Base-by-base conservation (phyloP, 2,113 vertebrate genomes). In the Ellobius talpinus region DNA sequence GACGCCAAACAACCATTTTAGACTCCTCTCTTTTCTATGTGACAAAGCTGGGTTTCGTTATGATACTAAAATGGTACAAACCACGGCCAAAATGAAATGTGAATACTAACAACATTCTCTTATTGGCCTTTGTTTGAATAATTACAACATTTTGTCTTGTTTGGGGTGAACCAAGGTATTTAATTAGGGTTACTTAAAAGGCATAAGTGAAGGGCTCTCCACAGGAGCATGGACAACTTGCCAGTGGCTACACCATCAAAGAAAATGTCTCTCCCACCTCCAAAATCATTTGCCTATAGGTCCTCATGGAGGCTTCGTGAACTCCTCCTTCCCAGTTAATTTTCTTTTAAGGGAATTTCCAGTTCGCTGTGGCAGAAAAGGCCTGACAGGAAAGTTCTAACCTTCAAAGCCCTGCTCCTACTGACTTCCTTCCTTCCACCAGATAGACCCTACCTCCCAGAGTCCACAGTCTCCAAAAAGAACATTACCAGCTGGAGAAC, bases 1-100 rank as follows among this genome's bases (percentile, higher is more conserved):
- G 39, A 92, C 21, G n/a, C 33, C 9, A 89, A 63, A 55, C 1
- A 68, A 68, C 29, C 55, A 39, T 58, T 89, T 88, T 61, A 39
- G 50, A 72, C 11, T 76, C 1, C 8, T 26, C 29, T 13, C n/a
- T 74, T 72, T 92, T 58, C 39, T 61, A 50, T 24, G 31, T 6
- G 11, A 31, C 45, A 95, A 94, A 82, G 63, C 63, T 68, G 42
- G 42, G 73, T 73, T 88, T n/a, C 55, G n/a, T 45, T 78, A 76
- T 52, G 84, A 85, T 47, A 85, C 74, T 61, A 61, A 96, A 91
- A 89, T 76, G 7, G 78, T 73, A 89, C 70, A 29, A 72, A 63
- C 14, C 23, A 68, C 33, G 58, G 1, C 58, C 74, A 77, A 42
- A 86, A 95, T 65, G 36, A 85, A 73, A 97, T 14, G 24, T 8